phyloP scores from a whole-genome alignment of 2,888 invertebrate species.

The Pseudeuparius sepicola region DNA sequence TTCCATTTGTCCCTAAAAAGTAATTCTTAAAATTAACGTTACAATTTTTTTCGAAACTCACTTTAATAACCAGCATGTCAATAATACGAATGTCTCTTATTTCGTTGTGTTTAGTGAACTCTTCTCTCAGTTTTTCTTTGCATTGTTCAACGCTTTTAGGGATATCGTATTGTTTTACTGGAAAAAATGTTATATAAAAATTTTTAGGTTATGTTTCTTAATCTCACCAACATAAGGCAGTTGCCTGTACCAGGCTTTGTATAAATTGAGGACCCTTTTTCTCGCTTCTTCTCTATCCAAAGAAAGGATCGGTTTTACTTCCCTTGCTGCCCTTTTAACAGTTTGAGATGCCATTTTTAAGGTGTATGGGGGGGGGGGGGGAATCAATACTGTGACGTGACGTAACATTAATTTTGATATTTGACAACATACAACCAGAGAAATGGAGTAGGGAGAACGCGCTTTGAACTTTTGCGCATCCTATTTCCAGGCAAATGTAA shows the following conservation, averaged over 20 bases:
- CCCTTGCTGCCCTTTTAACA: constrained; percentile 44
- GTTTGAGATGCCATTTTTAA: constrained; percentile 36
- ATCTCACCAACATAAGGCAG: constrained; percentile 65
- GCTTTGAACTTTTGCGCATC: too few relatives aligned
- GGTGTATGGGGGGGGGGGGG: too few relatives aligned
- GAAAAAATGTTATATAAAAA: constrained; percentile 15
- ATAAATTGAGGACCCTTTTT: constrained; percentile 73
- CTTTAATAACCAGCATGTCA: constrained; percentile 88
- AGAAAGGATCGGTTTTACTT: constrained; percentile 82
- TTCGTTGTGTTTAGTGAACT: constrained; percentile 66
- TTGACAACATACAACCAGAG: too few relatives aligned
- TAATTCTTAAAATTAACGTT: too few relatives aligned
- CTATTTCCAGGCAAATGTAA: too few relatives aligned
- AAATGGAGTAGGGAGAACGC: too few relatives aligned
- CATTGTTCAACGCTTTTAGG: constrained; percentile 63
- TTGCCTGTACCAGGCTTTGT: constrained; percentile 91
- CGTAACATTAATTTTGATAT: too few relatives aligned
- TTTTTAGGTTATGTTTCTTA: constrained; percentile 1
- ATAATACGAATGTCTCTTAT: constrained; percentile 77
- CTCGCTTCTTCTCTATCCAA: constrained; percentile 66
- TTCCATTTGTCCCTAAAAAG: constrained; percentile 85
- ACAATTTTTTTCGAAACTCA: too few relatives aligned
- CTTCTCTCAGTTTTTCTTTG: constrained; percentile 61
- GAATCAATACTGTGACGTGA: constrained; percentile 60
- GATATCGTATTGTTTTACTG: constrained; percentile 78